Conservation (phyloP, 1,140 invertebrate species). For the Ctenoplectra terminalis region DNA sequence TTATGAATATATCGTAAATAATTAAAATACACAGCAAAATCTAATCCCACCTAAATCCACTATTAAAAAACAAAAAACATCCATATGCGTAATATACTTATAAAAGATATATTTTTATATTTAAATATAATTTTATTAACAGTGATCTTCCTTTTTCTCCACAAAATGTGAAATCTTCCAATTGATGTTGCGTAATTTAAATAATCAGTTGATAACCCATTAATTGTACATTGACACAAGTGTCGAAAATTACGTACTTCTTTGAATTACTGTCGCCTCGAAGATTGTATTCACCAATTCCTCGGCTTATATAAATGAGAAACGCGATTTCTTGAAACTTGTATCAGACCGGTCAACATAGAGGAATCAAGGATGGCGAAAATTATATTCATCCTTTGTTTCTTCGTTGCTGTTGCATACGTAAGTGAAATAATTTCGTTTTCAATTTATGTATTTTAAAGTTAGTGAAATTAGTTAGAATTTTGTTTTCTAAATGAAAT, state of each 20-base stretch:
- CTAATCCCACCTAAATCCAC: too few relatives aligned
- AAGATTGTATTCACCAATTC: neutral
- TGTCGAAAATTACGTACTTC: neutral
- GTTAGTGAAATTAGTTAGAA: neutral
- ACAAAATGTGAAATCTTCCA: too few relatives aligned
- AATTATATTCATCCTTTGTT: slow-evolving; percentile 32
- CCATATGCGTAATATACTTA: too few relatives aligned
- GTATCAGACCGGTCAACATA: too few relatives aligned
- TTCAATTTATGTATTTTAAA: neutral
- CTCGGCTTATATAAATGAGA: slow-evolving; percentile 33
- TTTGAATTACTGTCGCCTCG: slow-evolving; percentile 17
- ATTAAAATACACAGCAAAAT: too few relatives aligned
- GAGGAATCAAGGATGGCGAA: slow-evolving; percentile 57
- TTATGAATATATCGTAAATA: too few relatives aligned
- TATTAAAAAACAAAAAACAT: too few relatives aligned
- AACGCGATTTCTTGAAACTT: neutral
- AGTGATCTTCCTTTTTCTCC: too few relatives aligned
- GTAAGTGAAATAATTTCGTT: slow-evolving; percentile 56
- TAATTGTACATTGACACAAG: slow-evolving; percentile 48
- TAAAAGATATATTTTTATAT: too few relatives aligned
- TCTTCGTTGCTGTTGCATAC: slow-evolving; percentile 19
- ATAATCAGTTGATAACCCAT: slow-evolving; percentile 13
- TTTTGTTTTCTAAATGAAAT: too few relatives aligned
- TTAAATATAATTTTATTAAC: too few relatives aligned
- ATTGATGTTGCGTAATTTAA: too few relatives aligned